Conservation (phyloP, 2,113 vertebrate genomes). For the Melanocharis versteri region DNA sequence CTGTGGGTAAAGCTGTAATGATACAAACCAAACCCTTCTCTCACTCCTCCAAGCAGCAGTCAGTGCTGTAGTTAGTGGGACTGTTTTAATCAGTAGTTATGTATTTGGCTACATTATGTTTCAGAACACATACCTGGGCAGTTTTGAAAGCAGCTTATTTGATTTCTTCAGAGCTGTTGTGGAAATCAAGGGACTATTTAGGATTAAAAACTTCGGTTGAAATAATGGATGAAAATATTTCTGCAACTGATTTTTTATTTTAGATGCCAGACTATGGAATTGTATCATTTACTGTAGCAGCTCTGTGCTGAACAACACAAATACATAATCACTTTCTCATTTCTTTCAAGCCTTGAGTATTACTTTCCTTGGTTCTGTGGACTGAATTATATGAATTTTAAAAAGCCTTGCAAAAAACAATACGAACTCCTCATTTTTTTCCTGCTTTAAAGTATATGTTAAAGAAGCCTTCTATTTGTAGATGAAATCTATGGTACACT, state of each 20-base stretch:
- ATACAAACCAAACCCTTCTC: not conserved
- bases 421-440: accelerated
- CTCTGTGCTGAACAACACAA: not conserved
- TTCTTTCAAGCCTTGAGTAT: not conserved
- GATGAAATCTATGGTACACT: not conserved
- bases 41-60: not conserved
- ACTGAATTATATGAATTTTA: not conserved
- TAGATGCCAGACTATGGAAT: not conserved
- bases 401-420: not conserved
- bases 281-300: not conserved
- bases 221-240: not conserved
- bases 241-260: not conserved
- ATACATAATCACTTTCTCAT: not conserved
- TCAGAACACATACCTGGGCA: not conserved
- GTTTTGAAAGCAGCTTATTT: not conserved
- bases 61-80: not conserved
- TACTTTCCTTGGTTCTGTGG: not conserved
- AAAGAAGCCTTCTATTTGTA: not conserved
- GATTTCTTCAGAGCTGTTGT: not conserved
- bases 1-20: not conserved
- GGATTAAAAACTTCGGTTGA: not conserved
- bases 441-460: not conserved
- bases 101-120: not conserved
- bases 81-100: not conserved
- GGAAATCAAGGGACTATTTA: not conserved